phyloP scores from a whole-genome alignment of 2,797 vertebrate genomes.

The Hyperoplus lanceolatus region DNA sequence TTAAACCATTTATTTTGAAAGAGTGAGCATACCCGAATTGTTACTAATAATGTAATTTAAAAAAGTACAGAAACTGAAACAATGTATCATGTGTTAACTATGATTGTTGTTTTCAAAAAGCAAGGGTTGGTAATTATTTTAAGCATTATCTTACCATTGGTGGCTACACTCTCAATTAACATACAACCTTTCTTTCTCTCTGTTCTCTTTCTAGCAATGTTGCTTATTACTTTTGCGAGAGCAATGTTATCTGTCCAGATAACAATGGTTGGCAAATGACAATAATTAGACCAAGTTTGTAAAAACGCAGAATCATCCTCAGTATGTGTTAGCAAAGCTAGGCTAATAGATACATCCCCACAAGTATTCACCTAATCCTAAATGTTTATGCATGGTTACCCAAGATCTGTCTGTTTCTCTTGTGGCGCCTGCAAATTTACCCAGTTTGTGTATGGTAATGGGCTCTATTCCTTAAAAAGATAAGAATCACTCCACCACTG shows the following conservation, averaged over 20 bases:
- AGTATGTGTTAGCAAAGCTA: background rate
- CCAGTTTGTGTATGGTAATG: background rate
- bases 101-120: background rate
- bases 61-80: too few relatives aligned
- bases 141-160: background rate
- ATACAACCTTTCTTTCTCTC: background rate
- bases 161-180: background rate
- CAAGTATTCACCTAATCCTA: background rate
- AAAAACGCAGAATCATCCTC: background rate
- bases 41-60: background rate
- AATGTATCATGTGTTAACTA: background rate
- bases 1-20: too few relatives aligned
- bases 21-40: background rate
- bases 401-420: background rate
- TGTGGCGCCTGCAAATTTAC: background rate
- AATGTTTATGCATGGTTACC: background rate
- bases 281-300: background rate
- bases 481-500: background rate
- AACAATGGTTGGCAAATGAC: background rate
- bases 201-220: background rate
- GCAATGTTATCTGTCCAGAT: background rate
- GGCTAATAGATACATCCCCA: background rate
- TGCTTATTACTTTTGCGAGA: background rate
- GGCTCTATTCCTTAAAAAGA: background rate
- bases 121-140: too few relatives aligned